Evolutionary conservation across 2,797 vertebrate genomes (phyloP).

Genomic region (Poecilia wingei): DNA sequence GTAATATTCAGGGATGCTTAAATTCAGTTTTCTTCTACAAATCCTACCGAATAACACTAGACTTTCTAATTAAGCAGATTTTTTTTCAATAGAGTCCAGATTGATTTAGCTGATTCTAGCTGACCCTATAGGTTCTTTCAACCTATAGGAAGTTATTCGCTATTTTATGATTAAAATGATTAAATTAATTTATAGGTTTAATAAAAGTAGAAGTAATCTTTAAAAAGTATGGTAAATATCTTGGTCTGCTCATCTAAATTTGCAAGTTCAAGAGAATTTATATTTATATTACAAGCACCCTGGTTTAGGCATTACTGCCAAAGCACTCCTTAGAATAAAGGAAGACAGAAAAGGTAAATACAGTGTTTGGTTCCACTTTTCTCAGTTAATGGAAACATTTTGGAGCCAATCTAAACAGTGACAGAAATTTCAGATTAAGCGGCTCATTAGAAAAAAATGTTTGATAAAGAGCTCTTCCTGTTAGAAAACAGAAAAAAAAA

Average conservation of each 20-base stretch:
- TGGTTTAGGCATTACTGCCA: background rate
- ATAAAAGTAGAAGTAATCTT: background rate
- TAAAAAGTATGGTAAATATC: background rate
- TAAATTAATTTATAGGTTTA: background rate
- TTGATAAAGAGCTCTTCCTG: background rate
- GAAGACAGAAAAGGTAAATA: background rate
- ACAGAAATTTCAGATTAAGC: background rate
- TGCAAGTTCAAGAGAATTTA: background rate
- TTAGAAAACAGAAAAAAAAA: background rate
- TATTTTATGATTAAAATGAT: background rate
- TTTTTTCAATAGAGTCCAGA: too few species aligned
- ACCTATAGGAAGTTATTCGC: too few species aligned
- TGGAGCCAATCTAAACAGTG: background rate
- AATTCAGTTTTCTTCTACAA: background rate
- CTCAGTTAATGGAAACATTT: background rate
- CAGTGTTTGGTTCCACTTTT: background rate
- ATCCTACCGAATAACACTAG: background rate
- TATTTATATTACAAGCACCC: background rate
- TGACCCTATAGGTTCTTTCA: too few species aligned
- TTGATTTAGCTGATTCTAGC: too few species aligned
- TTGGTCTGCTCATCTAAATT: background rate
- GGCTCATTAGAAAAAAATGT: background rate
- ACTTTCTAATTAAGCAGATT: too few species aligned
- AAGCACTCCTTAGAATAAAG: background rate
- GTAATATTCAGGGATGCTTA: background rate